Evolutionary conservation across 2,888 invertebrate genomes (phyloP).

Genomic region (Patella pellucida): DNA sequence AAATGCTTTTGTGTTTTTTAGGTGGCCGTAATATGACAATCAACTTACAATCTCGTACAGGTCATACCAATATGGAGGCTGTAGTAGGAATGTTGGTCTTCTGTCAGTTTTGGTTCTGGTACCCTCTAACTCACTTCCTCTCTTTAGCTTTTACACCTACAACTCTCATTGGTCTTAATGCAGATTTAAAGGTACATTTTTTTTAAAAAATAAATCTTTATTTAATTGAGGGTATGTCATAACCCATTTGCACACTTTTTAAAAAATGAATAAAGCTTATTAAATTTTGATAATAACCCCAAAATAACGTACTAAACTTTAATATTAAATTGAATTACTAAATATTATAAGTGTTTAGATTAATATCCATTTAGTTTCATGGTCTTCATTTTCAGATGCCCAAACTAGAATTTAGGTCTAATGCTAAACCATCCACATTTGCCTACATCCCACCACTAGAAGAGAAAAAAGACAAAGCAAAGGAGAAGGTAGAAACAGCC

Average conservation of each 20-base stretch:
- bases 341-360: conserved; percentile 22
- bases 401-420: conserved; percentile 90
- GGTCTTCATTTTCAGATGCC: conserved; percentile 71
- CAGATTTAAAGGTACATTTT: conserved; percentile 80
- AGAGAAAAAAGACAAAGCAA: conserved; percentile 97
- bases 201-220: neutral
- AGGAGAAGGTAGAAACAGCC: conserved; percentile 93
- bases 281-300: neutral
- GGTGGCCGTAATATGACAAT: conserved; percentile 97
- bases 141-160: conserved; percentile 97
- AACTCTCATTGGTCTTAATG: conserved; percentile 93
- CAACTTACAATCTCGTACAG: conserved; percentile 93
- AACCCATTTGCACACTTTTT: neutral
- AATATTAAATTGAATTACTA: neutral
- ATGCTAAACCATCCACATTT: conserved; percentile 93
- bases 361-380: neutral
- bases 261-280: neutral
- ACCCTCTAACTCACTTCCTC: conserved; percentile 95
- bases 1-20: conserved; percentile 21
- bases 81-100: conserved; percentile 98
- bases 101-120: conserved; percentile 99
- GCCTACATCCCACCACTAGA: conserved; percentile 97
- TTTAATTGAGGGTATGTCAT: neutral
- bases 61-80: conserved; percentile 96
- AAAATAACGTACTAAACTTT: neutral